Percentiles rank a stretch among this genome's conserved stretches.
These are phyloP conservation scores for Neoaliturus tenellus DNA, from an alignment of 2,888 invertebrate genomes.

Conservation along the genomic window DNA sequence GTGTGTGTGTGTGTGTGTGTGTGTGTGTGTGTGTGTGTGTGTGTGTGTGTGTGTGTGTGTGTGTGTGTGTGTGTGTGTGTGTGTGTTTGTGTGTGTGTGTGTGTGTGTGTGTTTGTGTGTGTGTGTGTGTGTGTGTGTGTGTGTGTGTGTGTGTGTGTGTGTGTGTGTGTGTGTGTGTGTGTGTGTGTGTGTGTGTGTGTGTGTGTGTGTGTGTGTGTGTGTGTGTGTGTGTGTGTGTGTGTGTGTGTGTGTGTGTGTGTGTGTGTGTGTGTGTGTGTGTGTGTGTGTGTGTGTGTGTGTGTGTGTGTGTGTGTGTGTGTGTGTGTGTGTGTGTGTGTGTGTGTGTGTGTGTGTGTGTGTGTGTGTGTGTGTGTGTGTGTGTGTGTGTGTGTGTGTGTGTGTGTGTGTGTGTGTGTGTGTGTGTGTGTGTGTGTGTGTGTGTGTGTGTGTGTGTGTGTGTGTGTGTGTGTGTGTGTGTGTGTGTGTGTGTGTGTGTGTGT, in stretches of 20 bases:
- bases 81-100: no score
- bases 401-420: slow-evolving; percentile 26
- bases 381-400: slow-evolving; percentile 26
- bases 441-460: slow-evolving; percentile 26
- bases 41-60: slow-evolving; percentile 40
- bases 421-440: slow-evolving; percentile 19
- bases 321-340: slow-evolving; percentile 26
- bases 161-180: no score
- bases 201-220: background rate
- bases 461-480: slow-evolving; percentile 22
- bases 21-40: slow-evolving; percentile 42
- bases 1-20: slow-evolving; percentile 42
- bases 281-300: slow-evolving; percentile 23
- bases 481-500: slow-evolving; percentile 26
- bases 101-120: no score
- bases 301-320: slow-evolving; percentile 22
- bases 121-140: no score
- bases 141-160: no score
- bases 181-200: slow-evolving; percentile 16
- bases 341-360: slow-evolving; percentile 26
- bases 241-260: background rate
- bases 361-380: slow-evolving; percentile 22
- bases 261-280: slow-evolving; percentile 26
- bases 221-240: no score
- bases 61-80: background rate